Conservation (phyloP, 1,140 invertebrate genomes). For the Aphaenogaster floridana region DNA sequence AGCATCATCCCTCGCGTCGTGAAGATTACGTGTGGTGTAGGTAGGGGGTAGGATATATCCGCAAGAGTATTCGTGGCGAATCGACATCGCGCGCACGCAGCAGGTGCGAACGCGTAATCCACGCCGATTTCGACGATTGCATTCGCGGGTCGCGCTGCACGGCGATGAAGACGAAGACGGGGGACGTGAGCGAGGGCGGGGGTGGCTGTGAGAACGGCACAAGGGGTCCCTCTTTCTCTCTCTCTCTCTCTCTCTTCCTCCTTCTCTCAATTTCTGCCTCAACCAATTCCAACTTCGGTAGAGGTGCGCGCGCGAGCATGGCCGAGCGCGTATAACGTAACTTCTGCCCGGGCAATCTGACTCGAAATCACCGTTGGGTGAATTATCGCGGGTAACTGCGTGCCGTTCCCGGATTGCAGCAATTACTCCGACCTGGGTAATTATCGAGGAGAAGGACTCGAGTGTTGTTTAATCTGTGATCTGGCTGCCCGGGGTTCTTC, state of each 20-base stretch:
- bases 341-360: conserved; percentile 85
- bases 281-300: conserved; percentile 86
- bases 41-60: neutral
- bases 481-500: conserved; percentile 81
- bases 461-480: conserved; percentile 86
- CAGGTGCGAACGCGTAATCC: conserved; percentile 76
- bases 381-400: conserved; percentile 86
- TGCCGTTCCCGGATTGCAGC: conserved; percentile 85
- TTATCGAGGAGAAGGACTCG: conserved; percentile 85
- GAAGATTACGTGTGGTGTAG: neutral
- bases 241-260: conserved; percentile 20
- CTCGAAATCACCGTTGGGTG: conserved; percentile 85
- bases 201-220: conserved; percentile 63
- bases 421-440: conserved; percentile 85
- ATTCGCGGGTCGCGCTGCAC: conserved; percentile 41
- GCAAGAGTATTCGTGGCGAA: conserved; percentile 61
- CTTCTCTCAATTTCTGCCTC: conserved; percentile 80
- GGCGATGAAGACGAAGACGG: conserved; percentile 15
- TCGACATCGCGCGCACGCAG: conserved; percentile 65
- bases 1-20: conserved; percentile 37
- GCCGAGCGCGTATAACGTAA: conserved; percentile 81
- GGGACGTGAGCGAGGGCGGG: neutral
- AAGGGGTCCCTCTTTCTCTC: conserved; percentile 42
- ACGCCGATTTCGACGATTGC: conserved; percentile 69
- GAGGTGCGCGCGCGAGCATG: conserved; percentile 61